phyloP scores from a whole-genome alignment of 1,140 invertebrate species.

The Drosophila funebris region DNA sequence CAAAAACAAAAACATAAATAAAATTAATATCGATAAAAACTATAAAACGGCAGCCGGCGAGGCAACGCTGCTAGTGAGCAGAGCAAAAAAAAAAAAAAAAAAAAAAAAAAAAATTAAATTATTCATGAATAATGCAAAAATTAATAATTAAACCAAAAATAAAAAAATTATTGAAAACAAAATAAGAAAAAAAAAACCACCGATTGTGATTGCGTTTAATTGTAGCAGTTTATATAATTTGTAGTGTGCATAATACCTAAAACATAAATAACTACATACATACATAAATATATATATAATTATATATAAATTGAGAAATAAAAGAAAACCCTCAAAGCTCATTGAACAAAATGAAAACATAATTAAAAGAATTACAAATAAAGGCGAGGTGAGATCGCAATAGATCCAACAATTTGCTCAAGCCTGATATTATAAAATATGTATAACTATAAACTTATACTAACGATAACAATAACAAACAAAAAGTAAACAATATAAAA shows the following conservation, averaged over 20 bases:
- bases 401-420: conserved; percentile 28
- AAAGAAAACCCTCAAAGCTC: conserved; percentile 36
- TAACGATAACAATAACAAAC: conserved; percentile 4
- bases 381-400: neutral
- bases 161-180: conserved; percentile 49
- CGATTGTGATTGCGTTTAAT: conserved; percentile 84
- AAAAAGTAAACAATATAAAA: conserved; percentile 26
- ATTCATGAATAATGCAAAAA: conserved; percentile 20
- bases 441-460: conserved; percentile 10
- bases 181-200: conserved; percentile 74
- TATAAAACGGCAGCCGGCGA: conserved; percentile 22
- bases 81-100: conserved; percentile 20
- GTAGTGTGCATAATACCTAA: conserved; percentile 70
- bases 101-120: conserved; percentile 23
- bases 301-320: conserved; percentile 22
- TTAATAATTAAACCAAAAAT: conserved; percentile 64
- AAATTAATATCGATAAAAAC: neutral
- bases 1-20: conserved; percentile 35
- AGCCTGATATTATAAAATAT: conserved; percentile 29
- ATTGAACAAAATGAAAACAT: conserved; percentile 45
- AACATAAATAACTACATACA: conserved; percentile 42
- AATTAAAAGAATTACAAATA: conserved; percentile 23
- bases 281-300: conserved; percentile 34
- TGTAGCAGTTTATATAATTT: conserved; percentile 81
- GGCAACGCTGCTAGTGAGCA: conserved; percentile 31